phyloP scores from a whole-genome alignment of 2,113 vertebrate species.

The Hippocampus guttulatus region DNA sequence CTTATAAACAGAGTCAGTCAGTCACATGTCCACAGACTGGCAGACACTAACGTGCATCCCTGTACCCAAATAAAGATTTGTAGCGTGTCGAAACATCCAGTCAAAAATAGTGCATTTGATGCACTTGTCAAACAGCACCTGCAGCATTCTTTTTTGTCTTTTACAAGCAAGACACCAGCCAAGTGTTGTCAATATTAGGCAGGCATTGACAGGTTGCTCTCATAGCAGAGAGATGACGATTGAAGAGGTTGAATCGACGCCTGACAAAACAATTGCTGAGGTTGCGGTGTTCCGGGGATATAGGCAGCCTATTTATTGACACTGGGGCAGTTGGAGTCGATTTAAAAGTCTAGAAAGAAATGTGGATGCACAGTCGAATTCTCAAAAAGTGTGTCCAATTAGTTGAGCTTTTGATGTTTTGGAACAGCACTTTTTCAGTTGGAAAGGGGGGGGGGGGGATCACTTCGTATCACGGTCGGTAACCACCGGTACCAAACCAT shows the following conservation, averaged over 20 bases:
- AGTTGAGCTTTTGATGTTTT: too few relatives aligned
- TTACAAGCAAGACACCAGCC: conserved; percentile 10
- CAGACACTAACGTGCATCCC: conserved; percentile 13
- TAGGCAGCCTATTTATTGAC: too few relatives aligned
- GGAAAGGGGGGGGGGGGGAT: too few relatives aligned
- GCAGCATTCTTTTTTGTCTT: conserved; percentile 48
- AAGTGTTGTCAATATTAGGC: conserved; percentile 32
- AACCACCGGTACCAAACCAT: neutral
- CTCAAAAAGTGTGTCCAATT: too few relatives aligned
- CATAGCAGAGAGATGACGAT: conserved; percentile 15
- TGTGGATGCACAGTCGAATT: too few relatives aligned
- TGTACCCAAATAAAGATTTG: conserved; percentile 56
- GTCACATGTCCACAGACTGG: neutral
- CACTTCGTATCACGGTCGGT: too few relatives aligned
- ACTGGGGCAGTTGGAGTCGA: too few relatives aligned
- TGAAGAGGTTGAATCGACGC: conserved; percentile 26
- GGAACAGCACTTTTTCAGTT: too few relatives aligned
- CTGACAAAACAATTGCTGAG: conserved; percentile 46
- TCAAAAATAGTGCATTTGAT: conserved; percentile 48
- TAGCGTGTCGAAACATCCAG: conserved; percentile 60
- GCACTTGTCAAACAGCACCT: conserved; percentile 64
- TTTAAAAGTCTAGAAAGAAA: too few relatives aligned
- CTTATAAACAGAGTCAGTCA: neutral
- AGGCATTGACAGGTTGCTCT: conserved; percentile 47
- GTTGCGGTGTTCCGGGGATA: neutral